phyloP scores from a whole-genome alignment of 2,113 vertebrate species.

The Sylvietta virens region DNA sequence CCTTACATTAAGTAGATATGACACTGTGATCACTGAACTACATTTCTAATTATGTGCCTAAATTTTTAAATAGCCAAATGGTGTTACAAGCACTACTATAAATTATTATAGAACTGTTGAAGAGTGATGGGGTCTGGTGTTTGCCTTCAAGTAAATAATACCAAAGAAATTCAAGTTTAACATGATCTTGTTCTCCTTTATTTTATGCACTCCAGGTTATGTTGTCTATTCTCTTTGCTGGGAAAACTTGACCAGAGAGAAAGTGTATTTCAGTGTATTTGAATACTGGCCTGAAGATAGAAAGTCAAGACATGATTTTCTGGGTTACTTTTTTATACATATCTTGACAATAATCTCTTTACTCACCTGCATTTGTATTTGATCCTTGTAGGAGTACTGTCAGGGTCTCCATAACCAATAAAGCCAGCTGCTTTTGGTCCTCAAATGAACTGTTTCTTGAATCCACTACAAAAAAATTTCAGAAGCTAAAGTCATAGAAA shows the following conservation, averaged over 20 bases:
- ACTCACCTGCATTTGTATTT: slow-evolving; percentile 90
- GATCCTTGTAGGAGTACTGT: slow-evolving; percentile 93
- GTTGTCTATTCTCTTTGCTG: background rate
- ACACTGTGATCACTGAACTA: background rate
- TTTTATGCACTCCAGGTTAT: background rate
- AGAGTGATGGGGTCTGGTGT: background rate
- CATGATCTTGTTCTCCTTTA: background rate
- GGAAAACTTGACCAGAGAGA: background rate
- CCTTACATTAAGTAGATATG: background rate
- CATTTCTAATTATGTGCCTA: background rate
- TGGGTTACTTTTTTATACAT: background rate
- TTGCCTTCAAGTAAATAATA: background rate
- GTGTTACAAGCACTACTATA: background rate
- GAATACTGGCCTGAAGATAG: background rate
- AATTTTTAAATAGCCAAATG: background rate
- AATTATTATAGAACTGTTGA: background rate
- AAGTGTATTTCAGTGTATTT: background rate
- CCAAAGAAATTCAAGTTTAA: background rate
- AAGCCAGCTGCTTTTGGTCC: slow-evolving; percentile 94
- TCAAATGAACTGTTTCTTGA: slow-evolving; percentile 85
- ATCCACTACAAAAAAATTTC: slow-evolving; percentile 74
- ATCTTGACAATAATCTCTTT: background rate
- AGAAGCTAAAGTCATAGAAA: background rate
- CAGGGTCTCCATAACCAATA: slow-evolving; percentile 96
- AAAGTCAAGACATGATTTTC: background rate